Conservation (phyloP, 2,888 invertebrate genomes). For the Ommatoiulus sabulosus region DNA sequence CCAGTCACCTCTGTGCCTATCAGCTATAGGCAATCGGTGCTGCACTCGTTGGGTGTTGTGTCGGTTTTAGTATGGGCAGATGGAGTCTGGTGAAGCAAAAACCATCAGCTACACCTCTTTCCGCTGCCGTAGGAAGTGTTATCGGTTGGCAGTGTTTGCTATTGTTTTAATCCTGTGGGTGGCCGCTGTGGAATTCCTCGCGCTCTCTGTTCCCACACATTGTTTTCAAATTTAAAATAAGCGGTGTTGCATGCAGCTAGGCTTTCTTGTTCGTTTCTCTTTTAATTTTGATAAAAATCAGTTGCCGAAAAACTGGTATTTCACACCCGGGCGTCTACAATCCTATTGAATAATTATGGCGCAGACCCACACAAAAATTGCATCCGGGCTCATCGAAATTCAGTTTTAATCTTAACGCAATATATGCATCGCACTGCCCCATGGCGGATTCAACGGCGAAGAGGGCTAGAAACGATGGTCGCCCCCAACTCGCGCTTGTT, state of each 20-base stretch:
- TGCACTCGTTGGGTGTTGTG: not conserved
- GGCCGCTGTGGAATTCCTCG: not conserved
- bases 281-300: conserved; percentile 1
- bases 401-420: not conserved
- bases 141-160: not conserved
- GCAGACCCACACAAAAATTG: not conserved
- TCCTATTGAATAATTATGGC: not conserved
- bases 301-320: conserved; percentile 1
- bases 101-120: not conserved
- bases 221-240: not conserved
- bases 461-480: too few relatives aligned
- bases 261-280: not conserved
- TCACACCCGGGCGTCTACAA: not conserved
- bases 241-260: not conserved
- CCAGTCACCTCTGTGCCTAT: too few relatives aligned
- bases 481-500: not conserved
- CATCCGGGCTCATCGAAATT: not conserved
- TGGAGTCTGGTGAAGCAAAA: not conserved
- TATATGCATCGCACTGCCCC: too few relatives aligned
- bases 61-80: not conserved
- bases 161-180: not conserved
- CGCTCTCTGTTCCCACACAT: not conserved
- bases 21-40: not conserved
- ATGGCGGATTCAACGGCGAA: too few relatives aligned
- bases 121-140: not conserved